These are phyloP conservation scores for Cyanoramphus novaezelandiae DNA, from an alignment of 2,113 vertebrate genomes.

Conservation along the genomic window DNA sequence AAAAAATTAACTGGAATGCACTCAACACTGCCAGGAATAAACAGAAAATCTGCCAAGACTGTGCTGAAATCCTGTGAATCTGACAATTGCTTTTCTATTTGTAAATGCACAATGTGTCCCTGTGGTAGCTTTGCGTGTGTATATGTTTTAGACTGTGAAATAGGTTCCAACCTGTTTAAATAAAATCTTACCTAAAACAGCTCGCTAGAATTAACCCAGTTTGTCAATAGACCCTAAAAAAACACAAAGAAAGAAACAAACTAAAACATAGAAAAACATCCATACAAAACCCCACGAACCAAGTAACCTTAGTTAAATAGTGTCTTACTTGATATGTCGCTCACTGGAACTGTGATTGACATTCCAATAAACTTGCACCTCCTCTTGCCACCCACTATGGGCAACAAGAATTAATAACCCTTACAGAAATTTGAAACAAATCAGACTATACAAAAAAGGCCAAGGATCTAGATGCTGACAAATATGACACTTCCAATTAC, in stretches of 20 bases:
- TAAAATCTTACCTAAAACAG: not conserved
- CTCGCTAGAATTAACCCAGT: not conserved
- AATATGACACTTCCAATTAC: not conserved
- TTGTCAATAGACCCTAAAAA: not conserved
- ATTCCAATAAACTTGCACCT: not conserved
- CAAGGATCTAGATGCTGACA: accelerated
- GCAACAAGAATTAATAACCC: not conserved
- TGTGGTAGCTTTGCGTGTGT: not conserved
- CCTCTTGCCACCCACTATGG: not conserved
- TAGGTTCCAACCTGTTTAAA: not conserved
- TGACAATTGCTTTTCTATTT: conserved; percentile 1
- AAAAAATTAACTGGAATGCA: not conserved
- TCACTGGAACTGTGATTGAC: not conserved
- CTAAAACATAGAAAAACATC: accelerated
- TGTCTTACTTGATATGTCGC: not conserved
- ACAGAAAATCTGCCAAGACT: not conserved
- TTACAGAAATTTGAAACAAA: not conserved
- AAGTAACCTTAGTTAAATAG: not conserved
- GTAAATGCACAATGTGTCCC: not conserved
- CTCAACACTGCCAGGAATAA: conserved; percentile 5
- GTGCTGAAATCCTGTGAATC: not conserved
- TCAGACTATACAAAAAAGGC: not conserved
- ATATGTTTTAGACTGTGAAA: not conserved
- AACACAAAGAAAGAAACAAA: accelerated
- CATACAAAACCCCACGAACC: not conserved